Evolutionary conservation across 1,140 invertebrate genomes (phyloP).

Genomic region (Heliconius himera): DNA sequence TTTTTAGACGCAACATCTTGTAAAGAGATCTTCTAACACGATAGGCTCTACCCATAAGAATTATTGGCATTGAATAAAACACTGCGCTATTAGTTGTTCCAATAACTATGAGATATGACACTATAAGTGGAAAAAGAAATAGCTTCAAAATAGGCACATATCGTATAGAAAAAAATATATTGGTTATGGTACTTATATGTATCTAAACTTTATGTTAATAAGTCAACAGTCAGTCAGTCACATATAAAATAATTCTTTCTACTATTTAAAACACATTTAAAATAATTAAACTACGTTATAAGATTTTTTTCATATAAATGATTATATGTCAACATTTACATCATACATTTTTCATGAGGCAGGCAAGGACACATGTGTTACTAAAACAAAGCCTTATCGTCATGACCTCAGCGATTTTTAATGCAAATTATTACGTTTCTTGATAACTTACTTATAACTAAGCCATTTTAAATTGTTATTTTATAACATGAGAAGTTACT

Average conservation of each 20-base stretch:
- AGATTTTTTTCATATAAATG: neutral
- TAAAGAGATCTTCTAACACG: neutral
- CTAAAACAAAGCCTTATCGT: constrained; percentile 43
- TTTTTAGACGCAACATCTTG: neutral
- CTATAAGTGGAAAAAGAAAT: too few relatives aligned
- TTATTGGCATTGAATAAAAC: neutral
- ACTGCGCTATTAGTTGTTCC: neutral
- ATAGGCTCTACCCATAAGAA: neutral
- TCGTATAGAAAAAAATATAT: too few relatives aligned
- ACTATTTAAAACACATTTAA: too few relatives aligned
- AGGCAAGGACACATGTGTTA: constrained; percentile 70
- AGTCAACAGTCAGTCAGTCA: too few relatives aligned
- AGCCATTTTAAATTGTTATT: neutral
- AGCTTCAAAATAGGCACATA: too few relatives aligned
- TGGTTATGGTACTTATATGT: too few relatives aligned
- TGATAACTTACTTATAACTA: neutral
- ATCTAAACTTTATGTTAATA: too few relatives aligned
- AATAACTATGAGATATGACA: neutral
- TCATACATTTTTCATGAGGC: constrained; percentile 32
- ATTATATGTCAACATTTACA: constrained; percentile 18
- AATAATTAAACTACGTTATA: neutral
- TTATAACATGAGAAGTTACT: constrained; percentile 52
- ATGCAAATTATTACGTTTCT: constrained; percentile 27
- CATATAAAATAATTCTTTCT: too few relatives aligned
- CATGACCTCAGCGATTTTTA: constrained; percentile 57